Base-by-base conservation (phyloP, 2,888 invertebrate genomes). In the Protodeltote pygarga region DNA sequence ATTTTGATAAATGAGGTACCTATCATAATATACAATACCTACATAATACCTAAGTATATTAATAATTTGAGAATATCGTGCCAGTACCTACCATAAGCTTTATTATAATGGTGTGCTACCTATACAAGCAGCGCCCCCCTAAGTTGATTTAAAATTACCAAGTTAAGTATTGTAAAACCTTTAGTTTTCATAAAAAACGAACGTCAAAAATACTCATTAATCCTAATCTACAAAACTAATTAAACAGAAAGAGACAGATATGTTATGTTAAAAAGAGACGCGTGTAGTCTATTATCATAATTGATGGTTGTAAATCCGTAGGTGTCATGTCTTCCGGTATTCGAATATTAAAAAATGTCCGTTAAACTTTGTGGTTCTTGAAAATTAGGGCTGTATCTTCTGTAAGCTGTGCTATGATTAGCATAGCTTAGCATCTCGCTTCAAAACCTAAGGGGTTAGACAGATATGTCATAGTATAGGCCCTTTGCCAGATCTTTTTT, bases 261-360 rank as follows among this genome's bases (percentile, higher is more conserved):
- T 23, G 11, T 40, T 29, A 53, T 16, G 38, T 46, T 33, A 63
- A 69, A 76, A 51, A 46, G 71, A 71, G 75, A 78, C 42, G 52
- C 66, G 61, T 46, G 69, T 67, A 76, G 61, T 71, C 83, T 80
- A 82, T 85, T 85, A 85, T 55, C 65, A 79, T 84, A 87, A 87
- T 85, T 81, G 75, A 83, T 79, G 83, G 85, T 75, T 82, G 75
- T 83, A 84, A 87, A 86, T 85, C 76, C 71, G 60, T 57, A 82
- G 83, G 87, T 84, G 86, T 84, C 84, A 82, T 78, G 80, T 83
- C 83, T 87, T 87, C 83, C 85, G 85, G 85, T 83, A 64, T 70
- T 73, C 74, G 74, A 75, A 77, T 78, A 74, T 71, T 62, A 71
- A 75, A 67, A 65, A 65, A 67, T 68, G 62, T 72, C 67, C 55